These are phyloP conservation scores for Drosophila sulfurigaster DNA, from an alignment of 1,140 invertebrate genomes.

Conservation along the genomic window DNA sequence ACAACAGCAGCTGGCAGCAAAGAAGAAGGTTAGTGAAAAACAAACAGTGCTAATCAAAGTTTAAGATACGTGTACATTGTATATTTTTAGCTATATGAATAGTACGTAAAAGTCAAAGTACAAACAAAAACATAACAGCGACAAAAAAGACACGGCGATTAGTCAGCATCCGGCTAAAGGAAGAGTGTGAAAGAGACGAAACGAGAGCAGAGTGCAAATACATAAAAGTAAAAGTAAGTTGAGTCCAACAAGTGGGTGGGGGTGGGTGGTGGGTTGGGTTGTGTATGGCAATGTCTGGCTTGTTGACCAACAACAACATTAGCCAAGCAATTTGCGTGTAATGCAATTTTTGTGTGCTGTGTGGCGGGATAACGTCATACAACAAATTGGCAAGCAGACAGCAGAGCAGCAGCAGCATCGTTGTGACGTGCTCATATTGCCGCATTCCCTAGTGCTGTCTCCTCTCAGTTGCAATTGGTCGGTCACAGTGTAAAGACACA, in stretches of 20 bases:
- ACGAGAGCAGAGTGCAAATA: neutral
- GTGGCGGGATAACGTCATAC: constrained; percentile 14
- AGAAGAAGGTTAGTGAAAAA: constrained; percentile 20
- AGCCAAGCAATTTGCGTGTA: neutral
- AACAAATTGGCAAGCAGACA: constrained; percentile 26
- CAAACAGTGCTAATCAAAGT: constrained; percentile 29
- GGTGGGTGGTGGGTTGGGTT: too few relatives aligned
- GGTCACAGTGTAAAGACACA: neutral
- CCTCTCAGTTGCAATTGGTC: constrained; percentile 12
- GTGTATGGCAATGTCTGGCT: neutral
- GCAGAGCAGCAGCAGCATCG: neutral
- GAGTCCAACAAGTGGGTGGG: constrained; percentile 55
- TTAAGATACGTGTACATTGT: constrained; percentile 26
- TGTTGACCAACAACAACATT: constrained; percentile 20
- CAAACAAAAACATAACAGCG: constrained; percentile 12
- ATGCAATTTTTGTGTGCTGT: constrained; percentile 2
- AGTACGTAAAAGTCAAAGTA: constrained; percentile 10
- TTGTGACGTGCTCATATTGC: constrained; percentile 5
- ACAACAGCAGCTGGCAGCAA: constrained; percentile 6
- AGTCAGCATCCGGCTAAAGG: constrained; percentile 31
- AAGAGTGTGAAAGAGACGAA: neutral
- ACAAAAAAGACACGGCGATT: constrained; percentile 19
- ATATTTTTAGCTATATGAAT: constrained; percentile 38
- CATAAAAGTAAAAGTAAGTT: constrained; percentile 37
- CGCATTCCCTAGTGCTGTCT: neutral